Evolutionary conservation across 2,113 vertebrate species (phyloP).

Genomic region (Cavia aperea): DNA sequence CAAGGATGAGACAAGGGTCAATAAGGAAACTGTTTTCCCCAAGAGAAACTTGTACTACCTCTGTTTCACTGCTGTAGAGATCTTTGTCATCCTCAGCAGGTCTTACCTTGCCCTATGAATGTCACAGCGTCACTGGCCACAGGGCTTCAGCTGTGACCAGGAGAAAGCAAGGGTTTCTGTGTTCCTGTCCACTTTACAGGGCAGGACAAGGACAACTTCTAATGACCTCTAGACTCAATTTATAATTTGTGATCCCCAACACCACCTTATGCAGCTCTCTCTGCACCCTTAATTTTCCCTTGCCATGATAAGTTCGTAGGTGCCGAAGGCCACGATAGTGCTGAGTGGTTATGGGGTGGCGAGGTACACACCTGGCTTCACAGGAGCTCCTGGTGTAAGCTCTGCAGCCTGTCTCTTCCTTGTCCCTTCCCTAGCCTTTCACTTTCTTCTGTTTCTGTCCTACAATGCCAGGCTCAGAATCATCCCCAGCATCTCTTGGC

Average conservation of each 20-base stretch:
- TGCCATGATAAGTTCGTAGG: neutral
- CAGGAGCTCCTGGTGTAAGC: neutral
- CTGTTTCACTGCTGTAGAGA: neutral
- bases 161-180: neutral
- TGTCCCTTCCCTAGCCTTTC: neutral
- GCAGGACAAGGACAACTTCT: neutral
- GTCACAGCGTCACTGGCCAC: neutral
- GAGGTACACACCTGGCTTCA: neutral
- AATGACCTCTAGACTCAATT: neutral
- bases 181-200: neutral
- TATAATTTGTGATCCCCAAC: neutral
- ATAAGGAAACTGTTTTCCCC: neutral
- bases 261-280: neutral
- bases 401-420: neutral
- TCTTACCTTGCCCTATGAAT: neutral
- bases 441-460: neutral
- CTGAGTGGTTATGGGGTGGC: neutral
- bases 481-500: neutral
- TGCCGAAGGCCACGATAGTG: neutral
- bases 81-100: neutral
- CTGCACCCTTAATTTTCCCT: neutral
- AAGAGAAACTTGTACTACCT: neutral
- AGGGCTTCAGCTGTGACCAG: neutral
- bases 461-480: neutral
- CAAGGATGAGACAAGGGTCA: neutral